Evolutionary conservation across 1,140 invertebrate genomes (phyloP).

Genomic region (Leptopilina boulardi): DNA sequence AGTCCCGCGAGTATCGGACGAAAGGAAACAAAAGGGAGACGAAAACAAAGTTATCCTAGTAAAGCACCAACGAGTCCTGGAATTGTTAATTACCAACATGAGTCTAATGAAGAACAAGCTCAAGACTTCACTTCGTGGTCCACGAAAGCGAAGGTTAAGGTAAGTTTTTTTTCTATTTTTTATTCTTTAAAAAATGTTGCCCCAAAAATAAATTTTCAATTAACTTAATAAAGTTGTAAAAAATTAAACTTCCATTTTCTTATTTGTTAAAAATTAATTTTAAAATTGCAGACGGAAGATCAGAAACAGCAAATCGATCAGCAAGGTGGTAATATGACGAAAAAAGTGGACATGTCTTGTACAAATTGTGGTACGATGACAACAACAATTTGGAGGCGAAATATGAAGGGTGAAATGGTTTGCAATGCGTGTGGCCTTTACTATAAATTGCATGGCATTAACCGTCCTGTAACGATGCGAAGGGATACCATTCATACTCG

Average conservation of each 20-base stretch:
- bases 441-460: slow-evolving; percentile 94
- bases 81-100: slow-evolving; percentile 68
- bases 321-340: slow-evolving; percentile 65
- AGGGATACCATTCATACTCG: slow-evolving; percentile 98
- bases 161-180: neutral
- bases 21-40: slow-evolving; percentile 78
- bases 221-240: neutral
- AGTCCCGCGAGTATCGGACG: slow-evolving; percentile 72
- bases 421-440: slow-evolving; percentile 97
- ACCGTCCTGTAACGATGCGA: slow-evolving; percentile 94
- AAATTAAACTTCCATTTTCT: no score
- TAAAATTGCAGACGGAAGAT: slow-evolving; percentile 60
- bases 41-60: slow-evolving; percentile 85
- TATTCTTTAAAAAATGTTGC: neutral
- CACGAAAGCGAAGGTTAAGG: slow-evolving; percentile 57
- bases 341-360: slow-evolving; percentile 84
- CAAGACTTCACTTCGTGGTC: slow-evolving; percentile 74
- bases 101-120: slow-evolving; percentile 70
- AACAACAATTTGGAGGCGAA: slow-evolving; percentile 94
- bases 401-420: slow-evolving; percentile 93
- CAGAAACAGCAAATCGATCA: slow-evolving; percentile 69
- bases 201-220: no score
- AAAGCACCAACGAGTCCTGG: slow-evolving; percentile 79
- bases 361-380: slow-evolving; percentile 91
- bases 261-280: no score